Evolutionary conservation across 2,888 invertebrate species (phyloP), one percentile per base, ranked within the genome.

Genomic region (Merodon equestris): DNA sequence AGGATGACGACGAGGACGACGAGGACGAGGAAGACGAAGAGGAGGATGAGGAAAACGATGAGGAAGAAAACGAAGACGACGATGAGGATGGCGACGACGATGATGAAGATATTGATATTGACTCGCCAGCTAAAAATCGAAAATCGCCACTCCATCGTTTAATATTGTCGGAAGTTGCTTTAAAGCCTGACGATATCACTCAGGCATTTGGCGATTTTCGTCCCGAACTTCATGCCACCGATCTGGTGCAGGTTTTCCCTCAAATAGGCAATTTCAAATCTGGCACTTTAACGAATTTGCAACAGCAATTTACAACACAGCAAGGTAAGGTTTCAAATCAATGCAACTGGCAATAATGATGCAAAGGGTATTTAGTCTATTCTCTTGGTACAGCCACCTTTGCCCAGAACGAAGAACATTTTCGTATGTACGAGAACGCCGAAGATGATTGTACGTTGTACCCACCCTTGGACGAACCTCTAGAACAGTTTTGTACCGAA

Each of bases 131-230:
- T 34, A 87, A 87, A 70, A 85, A 84, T 38, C 85, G 85, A 34
- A 86, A 87, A 64, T 74, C 86, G 60, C 84, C 87, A 40, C 40
- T n/a, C 0, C 86, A 87, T 63, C 84, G 86, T 36, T 77, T 88
- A 48, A 88, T 88, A 57, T 83, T 87, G 14, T 85, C 86, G 42
- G 85, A 85, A 82, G 84, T 85, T 10, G 81, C 85, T 5, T 84
- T 86, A 9, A 86, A 87, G 70, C 85, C 86, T 0, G 87, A 86
- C 38, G 86, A 88, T 70, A 84, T 88, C 61, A 84, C 87, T 9
- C 88, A 88, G 68, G 85, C 87, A 3, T 73, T 89, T 47, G 86
- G 88, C 56, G 89, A 89, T 66, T 87, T 88, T 73, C 87, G 89
- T 47, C 86, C 86, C 58, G 89, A 88, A 82, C 83, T 88, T 40